phyloP scores from a whole-genome alignment of 2,113 vertebrate species.

The Tragelaphus buxtoni region DNA sequence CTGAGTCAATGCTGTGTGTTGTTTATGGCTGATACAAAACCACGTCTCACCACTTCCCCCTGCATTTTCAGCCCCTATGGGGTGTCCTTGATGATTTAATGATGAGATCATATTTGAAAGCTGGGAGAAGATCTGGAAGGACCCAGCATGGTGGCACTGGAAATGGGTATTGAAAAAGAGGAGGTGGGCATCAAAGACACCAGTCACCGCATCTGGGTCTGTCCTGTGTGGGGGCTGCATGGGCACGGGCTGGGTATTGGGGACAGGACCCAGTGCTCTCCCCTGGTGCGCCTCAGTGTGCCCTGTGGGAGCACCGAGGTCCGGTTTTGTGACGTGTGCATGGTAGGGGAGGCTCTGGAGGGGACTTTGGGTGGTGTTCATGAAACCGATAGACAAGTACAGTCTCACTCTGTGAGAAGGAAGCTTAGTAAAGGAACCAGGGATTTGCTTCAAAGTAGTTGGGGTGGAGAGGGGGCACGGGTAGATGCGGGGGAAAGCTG shows the following conservation, averaged over 20 bases:
- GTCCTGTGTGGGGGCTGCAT: rapidly evolving
- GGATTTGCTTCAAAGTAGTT: not conserved
- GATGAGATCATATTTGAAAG: not conserved
- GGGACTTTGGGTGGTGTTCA: no score
- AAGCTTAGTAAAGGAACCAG: not conserved
- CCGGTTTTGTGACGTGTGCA: rapidly evolving
- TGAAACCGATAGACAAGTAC: not conserved
- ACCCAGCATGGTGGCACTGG: not conserved
- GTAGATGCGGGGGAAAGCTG: not conserved
- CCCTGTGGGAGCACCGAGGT: not conserved
- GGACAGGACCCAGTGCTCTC: not conserved
- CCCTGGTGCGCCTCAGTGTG: not conserved
- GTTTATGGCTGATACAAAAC: not conserved
- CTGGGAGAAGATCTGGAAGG: not conserved
- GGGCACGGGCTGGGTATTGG: not conserved
- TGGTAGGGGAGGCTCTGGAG: not conserved
- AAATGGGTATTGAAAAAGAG: not conserved
- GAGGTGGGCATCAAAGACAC: not conserved
- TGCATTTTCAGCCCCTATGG: not conserved
- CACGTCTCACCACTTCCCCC: not conserved
- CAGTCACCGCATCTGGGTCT: not conserved
- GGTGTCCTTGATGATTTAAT: not conserved
- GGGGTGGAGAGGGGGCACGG: rapidly evolving
- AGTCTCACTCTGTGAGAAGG: not conserved
- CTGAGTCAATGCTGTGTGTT: not conserved